These are phyloP conservation scores for Motacilla alba DNA, from an alignment of 2,113 vertebrate genomes.

Conservation along the genomic window DNA sequence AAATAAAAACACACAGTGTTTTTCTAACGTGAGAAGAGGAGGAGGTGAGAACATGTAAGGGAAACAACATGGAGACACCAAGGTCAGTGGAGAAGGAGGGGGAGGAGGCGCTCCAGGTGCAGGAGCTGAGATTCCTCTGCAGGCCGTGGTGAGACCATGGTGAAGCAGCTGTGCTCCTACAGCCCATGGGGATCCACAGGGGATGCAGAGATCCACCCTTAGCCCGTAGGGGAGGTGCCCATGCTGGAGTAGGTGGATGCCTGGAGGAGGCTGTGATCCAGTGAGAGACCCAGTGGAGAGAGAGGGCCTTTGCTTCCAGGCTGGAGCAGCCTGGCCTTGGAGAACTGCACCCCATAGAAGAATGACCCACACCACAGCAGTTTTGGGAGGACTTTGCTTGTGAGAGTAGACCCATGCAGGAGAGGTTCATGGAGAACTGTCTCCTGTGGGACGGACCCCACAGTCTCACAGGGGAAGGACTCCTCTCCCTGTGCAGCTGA, in stretches of 20 bases:
- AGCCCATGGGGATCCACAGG: fast-evolving
- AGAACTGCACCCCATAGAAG: background rate
- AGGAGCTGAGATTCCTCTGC: background rate
- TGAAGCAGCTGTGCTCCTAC: background rate
- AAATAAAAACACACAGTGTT: background rate
- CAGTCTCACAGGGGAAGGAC: background rate
- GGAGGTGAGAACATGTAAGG: background rate
- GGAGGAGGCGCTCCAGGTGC: fast-evolving
- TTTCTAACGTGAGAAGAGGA: background rate
- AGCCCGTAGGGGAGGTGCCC: background rate
- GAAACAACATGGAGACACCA: background rate
- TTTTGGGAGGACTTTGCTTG: background rate
- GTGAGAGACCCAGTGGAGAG: background rate
- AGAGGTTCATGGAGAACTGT: background rate
- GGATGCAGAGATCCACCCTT: background rate
- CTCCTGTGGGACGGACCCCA: background rate
- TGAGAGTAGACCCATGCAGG: background rate
- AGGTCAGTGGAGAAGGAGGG: background rate
- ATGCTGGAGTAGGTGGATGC: fast-evolving
- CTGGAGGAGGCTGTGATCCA: background rate
- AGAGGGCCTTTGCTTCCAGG: background rate
- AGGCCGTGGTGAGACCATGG: background rate
- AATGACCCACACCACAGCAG: background rate
- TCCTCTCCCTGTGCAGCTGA: background rate
- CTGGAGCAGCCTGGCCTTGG: background rate